Conservation (phyloP, 2,113 vertebrate species). For the Amblyornis subalaris region DNA sequence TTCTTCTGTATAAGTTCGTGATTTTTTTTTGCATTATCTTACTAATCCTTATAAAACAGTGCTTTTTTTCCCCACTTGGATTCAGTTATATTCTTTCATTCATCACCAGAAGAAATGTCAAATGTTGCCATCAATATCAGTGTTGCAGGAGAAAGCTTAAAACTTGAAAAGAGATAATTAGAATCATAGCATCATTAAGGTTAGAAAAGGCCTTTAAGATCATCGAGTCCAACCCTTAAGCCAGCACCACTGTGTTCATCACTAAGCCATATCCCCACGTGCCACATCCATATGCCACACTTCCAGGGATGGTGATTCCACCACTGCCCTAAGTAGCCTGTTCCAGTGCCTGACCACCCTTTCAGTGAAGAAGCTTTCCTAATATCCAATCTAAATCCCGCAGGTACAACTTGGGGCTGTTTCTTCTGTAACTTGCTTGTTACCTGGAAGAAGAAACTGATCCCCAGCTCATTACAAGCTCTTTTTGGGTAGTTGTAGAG, state of each 20-base stretch:
- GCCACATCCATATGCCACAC: neutral
- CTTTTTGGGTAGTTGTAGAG: neutral
- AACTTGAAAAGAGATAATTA: neutral
- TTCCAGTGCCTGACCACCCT: neutral
- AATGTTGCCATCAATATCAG: neutral
- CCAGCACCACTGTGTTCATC: neutral
- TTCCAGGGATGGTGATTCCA: neutral
- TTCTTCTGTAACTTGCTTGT: neutral
- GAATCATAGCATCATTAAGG: neutral
- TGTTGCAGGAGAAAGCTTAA: neutral
- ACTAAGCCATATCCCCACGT: rapidly evolving
- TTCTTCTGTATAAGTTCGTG: rapidly evolving
- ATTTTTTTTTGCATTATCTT: neutral
- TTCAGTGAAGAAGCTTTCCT: neutral
- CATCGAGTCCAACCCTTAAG: neutral
- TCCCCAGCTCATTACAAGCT: neutral
- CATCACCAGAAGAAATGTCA: neutral
- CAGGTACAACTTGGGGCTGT: neutral
- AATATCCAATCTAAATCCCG: neutral
- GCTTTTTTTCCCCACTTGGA: neutral
- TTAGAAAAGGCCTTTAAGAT: neutral
- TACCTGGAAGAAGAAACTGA: neutral
- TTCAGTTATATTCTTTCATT: neutral
- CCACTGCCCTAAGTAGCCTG: neutral
- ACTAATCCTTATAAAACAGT: neutral